A percentile compares a stretch with the other conserved stretches of the same genome.
phyloP scores from a whole-genome alignment of 2,113 vertebrate genomes.

The Scomber scombrus region DNA sequence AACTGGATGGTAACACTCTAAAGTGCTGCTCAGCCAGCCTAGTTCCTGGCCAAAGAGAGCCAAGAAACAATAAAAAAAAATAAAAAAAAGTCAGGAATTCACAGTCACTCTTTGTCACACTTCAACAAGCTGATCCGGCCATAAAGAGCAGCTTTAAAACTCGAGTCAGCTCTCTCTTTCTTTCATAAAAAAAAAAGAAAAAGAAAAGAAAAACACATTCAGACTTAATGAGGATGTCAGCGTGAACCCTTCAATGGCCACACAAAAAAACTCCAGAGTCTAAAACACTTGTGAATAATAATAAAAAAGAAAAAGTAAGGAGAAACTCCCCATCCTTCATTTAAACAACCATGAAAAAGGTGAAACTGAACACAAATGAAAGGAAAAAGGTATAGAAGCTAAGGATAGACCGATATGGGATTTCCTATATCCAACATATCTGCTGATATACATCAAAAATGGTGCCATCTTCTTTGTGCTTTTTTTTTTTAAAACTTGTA shows the following conservation, averaged over 20 bases:
- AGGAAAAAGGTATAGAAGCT: constrained; percentile 27
- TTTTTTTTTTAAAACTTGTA: too few relatives aligned
- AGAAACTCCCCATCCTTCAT: constrained; percentile 69
- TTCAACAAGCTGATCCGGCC: constrained; percentile 58
- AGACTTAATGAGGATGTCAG: constrained; percentile 59
- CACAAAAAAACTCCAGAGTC: constrained; percentile 35
- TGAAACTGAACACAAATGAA: constrained; percentile 55
- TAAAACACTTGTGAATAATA: constrained; percentile 48
- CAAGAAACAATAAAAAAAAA: constrained; percentile 49
- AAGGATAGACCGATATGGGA: constrained; percentile 68
- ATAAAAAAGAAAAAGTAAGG: constrained; percentile 33
- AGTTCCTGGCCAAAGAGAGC: constrained; percentile 45
- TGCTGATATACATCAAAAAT: too few relatives aligned
- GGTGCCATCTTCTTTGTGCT: background rate
- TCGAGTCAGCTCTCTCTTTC: constrained; percentile 19
- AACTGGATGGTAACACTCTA: constrained; percentile 65
- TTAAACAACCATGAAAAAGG: constrained; percentile 41
- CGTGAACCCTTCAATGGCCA: constrained; percentile 40
- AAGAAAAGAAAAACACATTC: constrained; percentile 56
- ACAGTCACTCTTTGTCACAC: constrained; percentile 69
- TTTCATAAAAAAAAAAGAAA: background rate
- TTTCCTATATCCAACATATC: constrained; percentile 16
- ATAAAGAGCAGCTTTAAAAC: constrained; percentile 55
- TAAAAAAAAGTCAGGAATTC: constrained; percentile 58
- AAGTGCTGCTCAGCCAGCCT: constrained; percentile 60